A percentile compares a stretch with the other conserved stretches of the same genome.
Evolutionary conservation across 2,797 vertebrate genomes (phyloP).

Genomic region (Malurus leucopterus): DNA sequence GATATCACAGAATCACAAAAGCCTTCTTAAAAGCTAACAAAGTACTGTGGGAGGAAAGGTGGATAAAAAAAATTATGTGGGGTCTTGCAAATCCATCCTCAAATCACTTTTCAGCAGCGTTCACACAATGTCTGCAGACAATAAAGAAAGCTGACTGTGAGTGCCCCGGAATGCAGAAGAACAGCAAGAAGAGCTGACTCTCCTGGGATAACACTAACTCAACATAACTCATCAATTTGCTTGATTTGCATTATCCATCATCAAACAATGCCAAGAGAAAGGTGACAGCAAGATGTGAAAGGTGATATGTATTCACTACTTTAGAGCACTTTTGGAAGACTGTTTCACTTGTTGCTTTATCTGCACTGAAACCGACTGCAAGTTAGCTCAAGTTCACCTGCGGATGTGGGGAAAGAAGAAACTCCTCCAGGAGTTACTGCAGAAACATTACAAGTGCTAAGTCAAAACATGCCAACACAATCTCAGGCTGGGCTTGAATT

Average conservation of each 20-base stretch:
- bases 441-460: not conserved
- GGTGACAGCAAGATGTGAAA: not conserved
- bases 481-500: not conserved
- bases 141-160: not conserved
- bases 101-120: not conserved
- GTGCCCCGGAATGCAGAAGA: not conserved
- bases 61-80: not conserved
- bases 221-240: not conserved
- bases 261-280: not conserved
- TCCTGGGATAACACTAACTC: not conserved
- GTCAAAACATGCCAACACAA: not conserved
- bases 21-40: not conserved
- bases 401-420: not conserved
- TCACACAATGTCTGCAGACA: not conserved
- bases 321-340: not conserved
- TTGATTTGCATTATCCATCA: not conserved
- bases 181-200: not conserved
- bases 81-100: not conserved
- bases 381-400: not conserved
- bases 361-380: fast-evolving
- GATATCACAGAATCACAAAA: not conserved
- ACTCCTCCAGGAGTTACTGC: not conserved
- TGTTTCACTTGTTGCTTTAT: not conserved
- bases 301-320: not conserved
- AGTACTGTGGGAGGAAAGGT: not conserved